These are phyloP conservation scores for Gonioctena quinquepunctata DNA, from an alignment of 1,140 invertebrate genomes.

Conservation along the genomic window DNA sequence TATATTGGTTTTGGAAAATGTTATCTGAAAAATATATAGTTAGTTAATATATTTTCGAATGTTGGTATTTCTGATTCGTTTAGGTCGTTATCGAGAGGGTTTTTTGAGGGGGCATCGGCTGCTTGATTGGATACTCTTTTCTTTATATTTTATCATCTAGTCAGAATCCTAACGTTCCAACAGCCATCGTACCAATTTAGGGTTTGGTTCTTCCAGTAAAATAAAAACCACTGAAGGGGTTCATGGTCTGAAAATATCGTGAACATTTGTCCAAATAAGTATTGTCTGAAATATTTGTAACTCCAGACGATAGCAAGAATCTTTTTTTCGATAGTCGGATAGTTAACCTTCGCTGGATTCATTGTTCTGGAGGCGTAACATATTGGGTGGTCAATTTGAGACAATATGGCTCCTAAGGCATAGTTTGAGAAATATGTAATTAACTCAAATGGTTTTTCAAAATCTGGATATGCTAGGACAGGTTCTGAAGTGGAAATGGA, in stretches of 20 bases:
- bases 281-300: constrained; percentile 53
- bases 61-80: constrained; percentile 7
- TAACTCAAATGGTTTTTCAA: constrained; percentile 9
- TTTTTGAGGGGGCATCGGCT: constrained; percentile 53
- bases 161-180: constrained; percentile 18
- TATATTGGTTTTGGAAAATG: too few species aligned
- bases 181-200: constrained; percentile 53
- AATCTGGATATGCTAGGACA: background rate
- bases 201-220: constrained; percentile 53
- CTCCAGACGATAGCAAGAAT: constrained; percentile 53
- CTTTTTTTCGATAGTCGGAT: constrained; percentile 49
- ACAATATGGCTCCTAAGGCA: constrained; percentile 32
- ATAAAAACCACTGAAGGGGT: constrained; percentile 54
- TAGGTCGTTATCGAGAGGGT: constrained; percentile 2
- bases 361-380: constrained; percentile 31
- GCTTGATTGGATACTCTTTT: constrained; percentile 48
- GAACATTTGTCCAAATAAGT: constrained; percentile 55
- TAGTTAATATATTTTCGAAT: too few species aligned
- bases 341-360: constrained; percentile 35
- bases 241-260: constrained; percentile 58
- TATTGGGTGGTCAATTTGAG: constrained; percentile 36
- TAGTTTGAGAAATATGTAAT: constrained; percentile 27
- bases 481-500: background rate
- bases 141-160: constrained; percentile 44
- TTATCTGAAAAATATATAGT: too few species aligned